A percentile compares a stretch with the other conserved stretches of the same genome.
These are phyloP conservation scores for Drosophila affinis DNA, from an alignment of 2,888 invertebrate species.

Conservation along the genomic window DNA sequence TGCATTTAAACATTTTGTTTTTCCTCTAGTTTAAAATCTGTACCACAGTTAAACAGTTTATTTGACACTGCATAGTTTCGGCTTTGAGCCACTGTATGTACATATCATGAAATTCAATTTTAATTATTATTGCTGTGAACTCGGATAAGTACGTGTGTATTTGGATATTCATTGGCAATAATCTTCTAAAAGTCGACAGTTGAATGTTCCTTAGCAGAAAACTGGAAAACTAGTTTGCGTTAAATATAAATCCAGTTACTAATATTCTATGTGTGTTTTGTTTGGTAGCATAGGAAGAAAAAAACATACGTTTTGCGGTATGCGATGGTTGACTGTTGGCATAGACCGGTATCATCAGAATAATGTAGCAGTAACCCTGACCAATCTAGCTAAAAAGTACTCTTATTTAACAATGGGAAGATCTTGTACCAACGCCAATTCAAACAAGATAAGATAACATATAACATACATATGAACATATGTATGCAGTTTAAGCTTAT, in stretches of 20 bases:
- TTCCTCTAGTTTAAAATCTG: too few species aligned
- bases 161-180: background rate
- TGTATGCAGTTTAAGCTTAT: conserved; percentile 23
- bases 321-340: background rate
- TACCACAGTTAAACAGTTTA: too few species aligned
- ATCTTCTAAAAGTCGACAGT: conserved; percentile 2
- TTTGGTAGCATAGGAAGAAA: background rate
- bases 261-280: background rate
- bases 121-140: background rate
- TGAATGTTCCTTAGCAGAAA: conserved; percentile 12
- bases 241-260: conserved; percentile 23
- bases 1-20: too few species aligned
- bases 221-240: conserved; percentile 26
- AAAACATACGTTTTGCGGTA: background rate
- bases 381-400: background rate
- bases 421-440: conserved; percentile 24
- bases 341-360: background rate
- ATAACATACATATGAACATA: conserved; percentile 8
- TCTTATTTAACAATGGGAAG: conserved; percentile 13
- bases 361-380: background rate
- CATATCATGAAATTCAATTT: background rate
- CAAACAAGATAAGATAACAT: conserved; percentile 37
- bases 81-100: too few species aligned
- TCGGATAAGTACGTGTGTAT: background rate
- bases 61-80: too few species aligned